Evolutionary conservation across 2,113 vertebrate species (phyloP).

Genomic region (Macquaria australasica): DNA sequence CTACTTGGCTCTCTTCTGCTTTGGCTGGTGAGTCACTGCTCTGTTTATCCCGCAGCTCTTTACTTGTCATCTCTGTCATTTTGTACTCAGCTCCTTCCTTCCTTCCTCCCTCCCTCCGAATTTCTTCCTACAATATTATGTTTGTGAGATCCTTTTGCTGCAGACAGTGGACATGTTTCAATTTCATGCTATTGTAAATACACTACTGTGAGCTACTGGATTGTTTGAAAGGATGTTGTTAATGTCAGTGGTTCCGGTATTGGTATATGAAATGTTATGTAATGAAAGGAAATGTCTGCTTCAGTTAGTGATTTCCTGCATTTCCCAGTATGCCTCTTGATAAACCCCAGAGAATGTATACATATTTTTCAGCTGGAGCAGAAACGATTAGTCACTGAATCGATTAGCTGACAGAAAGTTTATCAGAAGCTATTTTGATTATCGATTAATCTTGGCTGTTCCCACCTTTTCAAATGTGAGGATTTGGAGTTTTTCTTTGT

Average conservation of each 20-base stretch:
- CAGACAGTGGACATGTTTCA: not conserved
- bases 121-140: slow-evolving; percentile 1
- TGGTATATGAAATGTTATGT: slow-evolving; percentile 18
- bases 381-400: not conserved
- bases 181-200: not conserved
- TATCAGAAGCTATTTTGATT: not conserved
- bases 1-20: slow-evolving; percentile 99
- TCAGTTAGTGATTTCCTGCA: not conserved
- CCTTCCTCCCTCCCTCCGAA: slow-evolving; percentile 5
- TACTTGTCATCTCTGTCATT: slow-evolving; percentile 22
- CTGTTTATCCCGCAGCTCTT: slow-evolving; percentile 18
- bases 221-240: not conserved
- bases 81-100: slow-evolving; percentile 13
- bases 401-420: not conserved
- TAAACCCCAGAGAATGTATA: not conserved
- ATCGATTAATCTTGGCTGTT: not conserved
- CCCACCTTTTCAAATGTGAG: not conserved
- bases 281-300: slow-evolving; percentile 20
- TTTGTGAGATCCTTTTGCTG: slow-evolving; percentile 6
- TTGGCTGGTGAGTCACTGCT: slow-evolving; percentile 94
- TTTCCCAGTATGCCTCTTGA: slow-evolving; percentile 9
- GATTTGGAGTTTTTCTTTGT: not conserved
- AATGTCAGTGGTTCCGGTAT: slow-evolving; percentile 6
- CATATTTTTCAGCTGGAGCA: not conserved
- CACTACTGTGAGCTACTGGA: not conserved